Evolutionary conservation across 1,140 invertebrate species (phyloP).

Genomic region (Melipona quadrifasciata): DNA sequence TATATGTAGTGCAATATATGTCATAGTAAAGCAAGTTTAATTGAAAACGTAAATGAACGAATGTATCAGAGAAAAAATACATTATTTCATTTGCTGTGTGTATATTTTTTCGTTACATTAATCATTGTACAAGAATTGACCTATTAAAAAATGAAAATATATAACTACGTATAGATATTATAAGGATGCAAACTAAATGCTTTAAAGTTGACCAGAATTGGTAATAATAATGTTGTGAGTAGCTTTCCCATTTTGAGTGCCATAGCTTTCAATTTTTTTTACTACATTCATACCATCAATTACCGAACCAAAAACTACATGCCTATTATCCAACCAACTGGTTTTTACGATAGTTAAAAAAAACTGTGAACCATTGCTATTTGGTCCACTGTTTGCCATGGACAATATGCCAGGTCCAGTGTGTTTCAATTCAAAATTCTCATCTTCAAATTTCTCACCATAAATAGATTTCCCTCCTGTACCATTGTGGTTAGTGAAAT

Average conservation of each 20-base stretch:
- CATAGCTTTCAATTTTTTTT: constrained; percentile 87
- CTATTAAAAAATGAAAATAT: not conserved
- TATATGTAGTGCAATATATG: not conserved
- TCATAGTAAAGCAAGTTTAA: not conserved
- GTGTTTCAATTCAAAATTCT: constrained; percentile 98
- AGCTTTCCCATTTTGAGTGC: constrained; percentile 69
- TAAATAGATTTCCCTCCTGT: constrained; percentile 99
- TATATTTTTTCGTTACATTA: not conserved
- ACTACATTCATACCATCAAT: constrained; percentile 98
- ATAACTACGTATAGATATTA: not conserved
- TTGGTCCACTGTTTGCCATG: constrained; percentile 97
- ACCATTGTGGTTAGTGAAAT: constrained; percentile 97
- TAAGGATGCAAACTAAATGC: not conserved
- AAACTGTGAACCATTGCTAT: constrained; percentile 99
- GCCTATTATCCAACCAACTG: constrained; percentile 96
- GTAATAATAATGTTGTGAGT: constrained; percentile 90
- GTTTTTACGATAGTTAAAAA: constrained; percentile 98
- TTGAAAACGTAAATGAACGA: not conserved
- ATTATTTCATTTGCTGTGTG: not conserved
- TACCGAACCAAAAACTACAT: constrained; percentile 98
- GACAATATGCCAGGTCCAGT: constrained; percentile 94
- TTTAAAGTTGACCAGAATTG: constrained; percentile 90
- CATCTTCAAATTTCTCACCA: constrained; percentile 96
- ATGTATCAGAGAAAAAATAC: not conserved
- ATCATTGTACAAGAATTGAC: not conserved